A percentile compares a stretch with the other conserved stretches of the same genome.
phyloP scores from a whole-genome alignment of 2,888 invertebrate genomes.

The Limnephilus marmoratus region DNA sequence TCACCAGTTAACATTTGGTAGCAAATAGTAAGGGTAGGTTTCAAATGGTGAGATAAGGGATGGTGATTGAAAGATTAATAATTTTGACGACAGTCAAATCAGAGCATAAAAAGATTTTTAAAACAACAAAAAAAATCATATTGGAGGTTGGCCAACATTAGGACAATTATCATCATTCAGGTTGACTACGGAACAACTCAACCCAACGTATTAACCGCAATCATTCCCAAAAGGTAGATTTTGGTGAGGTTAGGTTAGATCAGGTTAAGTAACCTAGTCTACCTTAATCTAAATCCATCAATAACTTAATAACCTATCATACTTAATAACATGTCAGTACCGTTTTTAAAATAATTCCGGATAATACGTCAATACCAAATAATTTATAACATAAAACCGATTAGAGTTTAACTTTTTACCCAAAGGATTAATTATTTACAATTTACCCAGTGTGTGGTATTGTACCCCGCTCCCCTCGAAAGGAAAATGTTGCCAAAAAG shows the following conservation, averaged over 20 bases:
- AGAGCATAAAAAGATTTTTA: not conserved
- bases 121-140: too few species aligned
- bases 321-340: too few species aligned
- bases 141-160: not conserved
- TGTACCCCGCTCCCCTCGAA: not conserved
- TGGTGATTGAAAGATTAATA: not conserved
- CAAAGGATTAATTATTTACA: not conserved
- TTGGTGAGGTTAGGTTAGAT: not conserved
- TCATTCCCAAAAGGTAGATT: not conserved
- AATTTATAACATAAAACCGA: slow-evolving; percentile 10
- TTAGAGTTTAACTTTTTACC: not conserved
- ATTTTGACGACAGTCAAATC: not conserved
- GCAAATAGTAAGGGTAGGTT: not conserved
- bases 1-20: not conserved
- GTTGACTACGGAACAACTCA: not conserved
- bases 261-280: not conserved
- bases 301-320: too few species aligned
- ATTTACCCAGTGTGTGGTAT: not conserved
- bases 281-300: too few species aligned
- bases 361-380: too few species aligned
- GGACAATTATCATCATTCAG: not conserved
- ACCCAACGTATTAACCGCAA: not conserved
- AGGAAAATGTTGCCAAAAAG: not conserved
- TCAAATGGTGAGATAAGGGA: not conserved
- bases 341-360: too few species aligned